Conservation (phyloP, 2,888 invertebrate species). For the Adineta ricciae region DNA sequence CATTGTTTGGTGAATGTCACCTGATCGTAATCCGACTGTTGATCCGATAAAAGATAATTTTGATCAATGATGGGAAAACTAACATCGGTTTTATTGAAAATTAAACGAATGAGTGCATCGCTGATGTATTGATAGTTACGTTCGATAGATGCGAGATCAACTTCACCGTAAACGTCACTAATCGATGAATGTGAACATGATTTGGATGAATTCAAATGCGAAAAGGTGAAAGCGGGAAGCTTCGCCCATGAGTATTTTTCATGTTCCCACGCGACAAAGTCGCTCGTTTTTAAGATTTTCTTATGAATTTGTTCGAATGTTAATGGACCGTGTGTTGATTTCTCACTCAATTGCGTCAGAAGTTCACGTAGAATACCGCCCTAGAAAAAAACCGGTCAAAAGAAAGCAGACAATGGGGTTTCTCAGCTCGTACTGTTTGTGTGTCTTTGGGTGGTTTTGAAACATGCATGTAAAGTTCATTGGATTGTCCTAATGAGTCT, state of each 20-base stretch:
- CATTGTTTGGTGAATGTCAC: slow-evolving; percentile 53
- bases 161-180: slow-evolving; percentile 50
- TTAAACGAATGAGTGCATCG: slow-evolving; percentile 64
- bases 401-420: no score
- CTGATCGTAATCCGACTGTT: slow-evolving; percentile 65
- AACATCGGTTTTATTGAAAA: slow-evolving; percentile 52
- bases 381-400: not conserved
- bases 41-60: slow-evolving; percentile 37
- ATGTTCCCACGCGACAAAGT: slow-evolving; percentile 33
- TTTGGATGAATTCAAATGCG: slow-evolving; percentile 29
- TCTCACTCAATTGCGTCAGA: not conserved
- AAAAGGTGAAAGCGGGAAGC: slow-evolving; percentile 27
- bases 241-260: slow-evolving; percentile 29
- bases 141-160: slow-evolving; percentile 57
- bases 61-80: not conserved
- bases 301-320: slow-evolving; percentile 30
- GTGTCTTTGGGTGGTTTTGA: slow-evolving; percentile 33
- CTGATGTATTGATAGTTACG: slow-evolving; percentile 66
- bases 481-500: slow-evolving; percentile 27
- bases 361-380: not conserved
- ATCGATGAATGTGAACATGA: slow-evolving; percentile 24
- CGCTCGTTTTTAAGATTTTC: slow-evolving; percentile 31
- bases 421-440: slow-evolving; percentile 23
- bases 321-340: not conserved
- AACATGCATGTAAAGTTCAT: slow-evolving; percentile 32